Conservation (phyloP, 2,113 vertebrate species). For the Amia ocellicauda region DNA sequence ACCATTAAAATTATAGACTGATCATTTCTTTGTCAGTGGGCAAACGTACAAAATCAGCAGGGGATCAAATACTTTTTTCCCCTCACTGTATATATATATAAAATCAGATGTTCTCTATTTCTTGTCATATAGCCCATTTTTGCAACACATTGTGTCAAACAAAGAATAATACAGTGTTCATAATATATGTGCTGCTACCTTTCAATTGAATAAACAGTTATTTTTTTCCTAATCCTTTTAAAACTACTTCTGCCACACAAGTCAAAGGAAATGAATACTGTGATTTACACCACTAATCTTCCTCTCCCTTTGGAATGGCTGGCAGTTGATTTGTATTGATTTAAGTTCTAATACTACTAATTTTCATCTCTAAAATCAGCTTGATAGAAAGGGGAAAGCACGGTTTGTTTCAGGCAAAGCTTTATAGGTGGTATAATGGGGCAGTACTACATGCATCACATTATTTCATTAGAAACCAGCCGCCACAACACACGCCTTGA, state of each 20-base stretch:
- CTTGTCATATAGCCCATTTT: too few species aligned
- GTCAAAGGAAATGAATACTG: slow-evolving; percentile 62
- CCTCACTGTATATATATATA: too few species aligned
- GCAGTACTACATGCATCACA: slow-evolving; percentile 59
- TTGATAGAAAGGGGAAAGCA: slow-evolving; percentile 65
- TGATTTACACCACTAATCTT: slow-evolving; percentile 68
- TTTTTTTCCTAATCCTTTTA: slow-evolving; percentile 56
- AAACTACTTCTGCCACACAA: slow-evolving; percentile 54
- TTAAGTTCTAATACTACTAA: slow-evolving; percentile 72
- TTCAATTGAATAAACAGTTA: slow-evolving; percentile 48
- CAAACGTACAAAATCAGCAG: too few species aligned
- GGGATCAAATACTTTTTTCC: too few species aligned
- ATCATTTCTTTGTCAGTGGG: too few species aligned
- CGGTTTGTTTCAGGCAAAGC: slow-evolving; percentile 69
- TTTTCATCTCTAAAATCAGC: slow-evolving; percentile 65
- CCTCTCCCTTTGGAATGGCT: slow-evolving; percentile 60
- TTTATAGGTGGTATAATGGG: slow-evolving; percentile 65
- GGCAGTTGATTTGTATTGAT: slow-evolving; percentile 71
- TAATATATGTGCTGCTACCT: slow-evolving; percentile 19
- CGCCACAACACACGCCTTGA: slow-evolving; percentile 57
- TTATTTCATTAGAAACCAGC: slow-evolving; percentile 69
- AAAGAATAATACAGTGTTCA: slow-evolving; percentile 23
- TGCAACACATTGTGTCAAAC: slow-evolving; percentile 16
- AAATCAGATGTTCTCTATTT: not conserved
- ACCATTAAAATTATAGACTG: too few species aligned